Evolutionary conservation across 2,888 invertebrate species (phyloP).

Genomic region (Timema podura): DNA sequence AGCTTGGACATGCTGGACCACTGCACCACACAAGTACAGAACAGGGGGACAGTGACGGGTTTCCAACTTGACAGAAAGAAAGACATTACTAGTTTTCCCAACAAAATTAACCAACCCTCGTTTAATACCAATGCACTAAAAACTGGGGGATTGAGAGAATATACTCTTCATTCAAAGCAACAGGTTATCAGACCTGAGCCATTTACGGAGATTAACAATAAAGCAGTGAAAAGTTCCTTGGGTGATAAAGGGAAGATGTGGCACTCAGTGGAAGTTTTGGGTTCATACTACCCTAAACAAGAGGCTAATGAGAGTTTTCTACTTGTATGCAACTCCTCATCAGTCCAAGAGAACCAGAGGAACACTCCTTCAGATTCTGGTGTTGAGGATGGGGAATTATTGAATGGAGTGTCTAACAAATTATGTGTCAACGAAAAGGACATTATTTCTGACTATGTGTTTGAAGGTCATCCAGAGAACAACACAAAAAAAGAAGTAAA

Average conservation of each 20-base stretch:
- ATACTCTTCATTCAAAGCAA: too few species aligned
- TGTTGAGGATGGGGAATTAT: constrained; percentile 8
- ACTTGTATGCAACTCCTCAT: too few species aligned
- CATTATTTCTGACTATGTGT: too few species aligned
- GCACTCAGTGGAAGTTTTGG: constrained; percentile 23
- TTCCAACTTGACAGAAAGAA: too few species aligned
- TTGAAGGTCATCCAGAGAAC: too few species aligned
- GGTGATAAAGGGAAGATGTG: background rate
- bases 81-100: too few species aligned
- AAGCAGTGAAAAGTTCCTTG: background rate
- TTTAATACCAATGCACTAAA: too few species aligned
- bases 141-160: too few species aligned
- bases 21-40: background rate
- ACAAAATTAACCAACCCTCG: too few species aligned
- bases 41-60: too few species aligned
- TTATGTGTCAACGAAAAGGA: background rate
- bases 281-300: constrained; percentile 3
- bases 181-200: background rate
- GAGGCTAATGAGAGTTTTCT: background rate
- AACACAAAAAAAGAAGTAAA: too few species aligned
- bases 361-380: constrained; percentile 5
- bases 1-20: constrained; percentile 28
- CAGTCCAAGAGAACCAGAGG: too few species aligned
- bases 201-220: background rate
- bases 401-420: constrained; percentile 12